These are phyloP conservation scores for Oedothorax gibbosus DNA, from an alignment of 1,140 invertebrate genomes.

Conservation along the genomic window DNA sequence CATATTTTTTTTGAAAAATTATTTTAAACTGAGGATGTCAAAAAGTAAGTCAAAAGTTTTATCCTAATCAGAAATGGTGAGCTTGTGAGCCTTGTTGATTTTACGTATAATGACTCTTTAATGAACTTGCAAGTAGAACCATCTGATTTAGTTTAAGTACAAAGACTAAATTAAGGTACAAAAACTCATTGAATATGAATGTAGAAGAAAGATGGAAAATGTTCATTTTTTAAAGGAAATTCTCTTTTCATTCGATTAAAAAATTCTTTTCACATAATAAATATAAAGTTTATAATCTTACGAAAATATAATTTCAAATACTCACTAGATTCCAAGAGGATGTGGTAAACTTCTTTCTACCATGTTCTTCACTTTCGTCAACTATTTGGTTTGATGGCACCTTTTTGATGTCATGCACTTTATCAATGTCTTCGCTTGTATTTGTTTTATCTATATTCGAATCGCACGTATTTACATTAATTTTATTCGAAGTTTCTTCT, in stretches of 20 bases:
- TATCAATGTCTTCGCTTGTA: neutral
- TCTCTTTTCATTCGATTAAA: neutral
- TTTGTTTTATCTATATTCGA: neutral
- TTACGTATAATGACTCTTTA: too few relatives aligned
- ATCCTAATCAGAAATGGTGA: too few relatives aligned
- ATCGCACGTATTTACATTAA: neutral
- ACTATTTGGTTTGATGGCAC: neutral
- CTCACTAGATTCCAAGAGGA: constrained; percentile 45
- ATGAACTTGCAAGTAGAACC: too few relatives aligned
- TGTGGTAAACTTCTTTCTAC: constrained; percentile 34
- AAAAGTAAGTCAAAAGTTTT: too few relatives aligned
- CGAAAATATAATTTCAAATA: neutral
- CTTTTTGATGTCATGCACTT: neutral
- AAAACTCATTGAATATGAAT: neutral
- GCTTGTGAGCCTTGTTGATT: too few relatives aligned
- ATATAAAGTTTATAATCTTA: neutral
- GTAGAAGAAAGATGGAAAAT: neutral
- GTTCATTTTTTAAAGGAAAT: neutral
- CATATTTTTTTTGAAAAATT: too few relatives aligned
- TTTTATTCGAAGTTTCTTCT: neutral
- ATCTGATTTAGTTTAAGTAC: too few relatives aligned
- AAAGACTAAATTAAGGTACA: neutral
- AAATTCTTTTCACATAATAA: neutral
- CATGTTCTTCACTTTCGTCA: neutral
- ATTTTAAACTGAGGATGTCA: too few relatives aligned